Base-by-base conservation (phyloP, 2,113 vertebrate genomes). In the Chloebia gouldiae region DNA sequence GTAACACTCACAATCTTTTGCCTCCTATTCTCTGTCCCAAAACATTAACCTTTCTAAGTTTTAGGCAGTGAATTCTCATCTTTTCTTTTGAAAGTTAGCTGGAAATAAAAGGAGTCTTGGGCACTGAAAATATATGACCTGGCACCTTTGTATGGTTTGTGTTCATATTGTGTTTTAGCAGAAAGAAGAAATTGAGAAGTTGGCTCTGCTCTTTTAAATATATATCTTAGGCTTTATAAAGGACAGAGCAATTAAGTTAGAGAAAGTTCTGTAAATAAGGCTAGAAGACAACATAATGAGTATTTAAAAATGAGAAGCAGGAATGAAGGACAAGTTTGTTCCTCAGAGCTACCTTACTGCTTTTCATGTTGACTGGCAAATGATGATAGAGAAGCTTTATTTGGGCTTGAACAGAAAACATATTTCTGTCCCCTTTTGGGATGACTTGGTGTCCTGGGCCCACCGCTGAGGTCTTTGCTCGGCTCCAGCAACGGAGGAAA, bases 1-100 rank as follows among this genome's bases (percentile, higher is more conserved):
- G 99, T 99, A 97, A 97, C 76, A 35, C 49, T 92, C 7, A 16
- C 20, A 9, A 21, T 61, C 61, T 91, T 64, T 82, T 59, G 4
- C 50, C 59, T 72, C 19, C 42, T 83, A 2, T 69, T 76, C 9
- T 76, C 9, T 90, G 9, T 19, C 28, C 20, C 27, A 49, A 60
- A 79, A n/a, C 45, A 50, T 6, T 80, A 51, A 54, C n/a, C 15
- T 60, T 90, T 90, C 23, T 28, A 19, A 66, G 6, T 59, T 88
- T 64, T 57, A 80, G 50, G 31, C 33, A 73, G 17, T 82, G 44
- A 40, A 45, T 64, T 81, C 33, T 83, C 47, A 35, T 72, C 3
- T 47, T 66, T 68, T 76, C 42, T 90, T 90, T 71, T 1, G 2
- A 44, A 79, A 80, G 22, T 54, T 81, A 61, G 6, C 35, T 68